Evolutionary conservation across 1,140 invertebrate genomes (phyloP).

Genomic region (Apocrypta bakeri): DNA sequence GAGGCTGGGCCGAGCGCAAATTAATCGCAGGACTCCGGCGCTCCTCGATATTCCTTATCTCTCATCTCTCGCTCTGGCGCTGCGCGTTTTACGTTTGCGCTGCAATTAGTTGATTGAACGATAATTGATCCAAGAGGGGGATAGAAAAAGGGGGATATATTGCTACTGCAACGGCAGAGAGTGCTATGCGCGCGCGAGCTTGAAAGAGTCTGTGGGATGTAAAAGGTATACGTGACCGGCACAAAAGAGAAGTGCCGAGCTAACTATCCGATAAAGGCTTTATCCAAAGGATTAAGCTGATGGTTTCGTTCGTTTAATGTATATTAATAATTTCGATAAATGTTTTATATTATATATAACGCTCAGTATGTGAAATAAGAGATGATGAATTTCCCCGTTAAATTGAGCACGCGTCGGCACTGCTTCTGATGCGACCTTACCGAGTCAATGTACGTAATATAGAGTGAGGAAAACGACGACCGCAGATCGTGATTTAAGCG

Average conservation of each 20-base stretch:
- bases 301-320: too few relatives aligned
- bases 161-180: neutral
- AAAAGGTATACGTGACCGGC: neutral
- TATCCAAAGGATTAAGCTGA: too few relatives aligned
- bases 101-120: constrained; percentile 64
- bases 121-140: constrained; percentile 56
- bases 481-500: constrained; percentile 40
- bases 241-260: neutral
- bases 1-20: constrained; percentile 30
- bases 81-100: constrained; percentile 39
- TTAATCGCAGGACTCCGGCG: constrained; percentile 47
- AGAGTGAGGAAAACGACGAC: neutral
- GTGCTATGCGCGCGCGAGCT: neutral
- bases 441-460: neutral
- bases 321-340: neutral
- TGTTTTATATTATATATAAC: too few relatives aligned
- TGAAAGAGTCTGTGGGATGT: neutral
- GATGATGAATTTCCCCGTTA: constrained; percentile 36
- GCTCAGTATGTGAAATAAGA: constrained; percentile 8
- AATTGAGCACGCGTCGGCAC: constrained; percentile 28
- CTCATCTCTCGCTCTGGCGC: constrained; percentile 23
- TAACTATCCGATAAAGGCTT: neutral
- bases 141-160: neutral
- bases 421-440: too few relatives aligned
- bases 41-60: constrained; percentile 37